Conservation (phyloP, 2,797 vertebrate genomes). For the Acridotheres tristis region DNA sequence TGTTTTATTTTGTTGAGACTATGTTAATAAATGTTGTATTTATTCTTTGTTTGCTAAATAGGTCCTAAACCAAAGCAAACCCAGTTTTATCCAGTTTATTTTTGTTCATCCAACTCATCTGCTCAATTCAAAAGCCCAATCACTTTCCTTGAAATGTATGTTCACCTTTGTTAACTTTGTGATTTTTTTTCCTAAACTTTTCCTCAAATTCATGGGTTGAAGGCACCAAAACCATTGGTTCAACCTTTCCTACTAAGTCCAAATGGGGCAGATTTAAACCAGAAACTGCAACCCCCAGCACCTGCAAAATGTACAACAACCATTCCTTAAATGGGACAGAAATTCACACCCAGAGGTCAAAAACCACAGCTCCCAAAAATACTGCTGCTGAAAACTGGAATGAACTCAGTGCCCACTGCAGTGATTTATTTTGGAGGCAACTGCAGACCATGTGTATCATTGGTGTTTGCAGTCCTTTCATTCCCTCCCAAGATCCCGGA, state of each 20-base stretch:
- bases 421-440: background rate
- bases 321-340: background rate
- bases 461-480: background rate
- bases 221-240: rapidly evolving
- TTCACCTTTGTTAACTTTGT: background rate
- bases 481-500: rapidly evolving
- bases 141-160: background rate
- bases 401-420: background rate
- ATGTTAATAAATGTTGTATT: background rate
- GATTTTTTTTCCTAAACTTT: background rate
- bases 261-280: background rate
- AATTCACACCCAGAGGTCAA: background rate
- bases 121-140: background rate
- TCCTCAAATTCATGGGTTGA: background rate
- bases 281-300: background rate
- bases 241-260: background rate
- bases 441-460: rapidly evolving
- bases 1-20: background rate
- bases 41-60: background rate
- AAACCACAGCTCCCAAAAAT: background rate
- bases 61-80: background rate
- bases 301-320: rapidly evolving
- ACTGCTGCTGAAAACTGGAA: background rate
- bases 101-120: background rate
- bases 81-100: background rate